phyloP scores from a whole-genome alignment of 23 tunicate species.

The Botrylloides violaceus region DNA sequence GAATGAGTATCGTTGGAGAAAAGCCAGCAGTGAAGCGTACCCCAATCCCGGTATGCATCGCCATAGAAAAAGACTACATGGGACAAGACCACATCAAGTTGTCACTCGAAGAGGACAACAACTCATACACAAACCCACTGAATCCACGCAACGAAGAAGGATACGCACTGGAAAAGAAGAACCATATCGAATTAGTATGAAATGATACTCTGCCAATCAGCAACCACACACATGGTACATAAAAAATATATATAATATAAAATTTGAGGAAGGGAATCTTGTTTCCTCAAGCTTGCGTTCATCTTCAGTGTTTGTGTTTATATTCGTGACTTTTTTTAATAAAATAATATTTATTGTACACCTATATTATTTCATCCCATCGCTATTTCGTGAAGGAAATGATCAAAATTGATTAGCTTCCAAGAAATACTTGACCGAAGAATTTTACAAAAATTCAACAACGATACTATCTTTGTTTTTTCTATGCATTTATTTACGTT shows the following conservation, averaged over 20 bases:
- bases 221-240: no score
- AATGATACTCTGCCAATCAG: no score
- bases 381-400: background rate
- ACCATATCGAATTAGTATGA: no score
- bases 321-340: background rate
- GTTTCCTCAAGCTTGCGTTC: background rate
- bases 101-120: background rate
- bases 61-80: background rate
- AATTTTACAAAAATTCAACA: background rate
- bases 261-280: background rate
- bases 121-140: background rate
- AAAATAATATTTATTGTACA: background rate
- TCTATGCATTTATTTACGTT: background rate
- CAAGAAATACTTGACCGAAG: background rate
- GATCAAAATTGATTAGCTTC: background rate
- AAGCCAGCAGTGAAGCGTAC: background rate
- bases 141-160: no score
- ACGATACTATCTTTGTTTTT: background rate
- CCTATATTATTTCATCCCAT: background rate
- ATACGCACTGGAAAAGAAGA: no score
- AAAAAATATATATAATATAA: background rate
- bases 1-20: background rate
- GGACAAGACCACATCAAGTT: background rate
- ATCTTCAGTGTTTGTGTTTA: conserved; percentile 2
- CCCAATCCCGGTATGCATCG: background rate